A percentile compares a stretch with the other conserved stretches of the same genome.
These are phyloP conservation scores for Lynx canadensis DNA, from an alignment of 2,113 vertebrate species.

Conservation along the genomic window DNA sequence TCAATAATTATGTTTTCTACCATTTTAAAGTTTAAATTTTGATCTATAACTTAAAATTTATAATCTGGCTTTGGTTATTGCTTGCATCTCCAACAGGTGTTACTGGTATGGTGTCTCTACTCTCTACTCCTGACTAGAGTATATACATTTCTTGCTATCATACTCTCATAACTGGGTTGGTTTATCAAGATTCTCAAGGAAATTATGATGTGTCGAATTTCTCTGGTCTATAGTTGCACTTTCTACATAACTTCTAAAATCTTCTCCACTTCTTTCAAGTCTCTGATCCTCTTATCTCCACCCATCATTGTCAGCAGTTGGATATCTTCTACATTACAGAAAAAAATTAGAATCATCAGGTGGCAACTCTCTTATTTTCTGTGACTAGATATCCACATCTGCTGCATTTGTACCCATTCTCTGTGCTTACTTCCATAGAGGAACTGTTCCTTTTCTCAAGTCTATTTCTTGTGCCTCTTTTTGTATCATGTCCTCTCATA, in stretches of 20 bases:
- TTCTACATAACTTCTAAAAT: neutral
- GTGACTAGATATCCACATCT: neutral
- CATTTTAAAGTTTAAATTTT: slow-evolving; percentile 1
- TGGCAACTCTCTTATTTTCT: neutral
- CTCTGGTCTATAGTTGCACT: neutral
- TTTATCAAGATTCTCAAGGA: neutral
- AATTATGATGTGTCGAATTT: neutral
- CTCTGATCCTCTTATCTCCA: neutral
- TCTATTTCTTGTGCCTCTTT: neutral
- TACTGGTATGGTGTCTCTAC: neutral
- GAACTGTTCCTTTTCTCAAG: neutral
- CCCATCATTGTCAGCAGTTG: neutral
- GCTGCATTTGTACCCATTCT: neutral
- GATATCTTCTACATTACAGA: neutral
- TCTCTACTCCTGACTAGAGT: neutral
- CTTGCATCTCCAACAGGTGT: neutral
- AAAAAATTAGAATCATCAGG: neutral
- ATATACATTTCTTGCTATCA: neutral
- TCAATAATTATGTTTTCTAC: neutral
- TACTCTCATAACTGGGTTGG: neutral
- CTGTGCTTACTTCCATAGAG: neutral
- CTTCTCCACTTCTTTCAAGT: neutral
- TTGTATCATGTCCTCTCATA: neutral
- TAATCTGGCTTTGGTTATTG: neutral
- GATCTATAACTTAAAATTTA: neutral